Conservation (phyloP, 2,113 vertebrate genomes). For the Nanorana parkeri region DNA sequence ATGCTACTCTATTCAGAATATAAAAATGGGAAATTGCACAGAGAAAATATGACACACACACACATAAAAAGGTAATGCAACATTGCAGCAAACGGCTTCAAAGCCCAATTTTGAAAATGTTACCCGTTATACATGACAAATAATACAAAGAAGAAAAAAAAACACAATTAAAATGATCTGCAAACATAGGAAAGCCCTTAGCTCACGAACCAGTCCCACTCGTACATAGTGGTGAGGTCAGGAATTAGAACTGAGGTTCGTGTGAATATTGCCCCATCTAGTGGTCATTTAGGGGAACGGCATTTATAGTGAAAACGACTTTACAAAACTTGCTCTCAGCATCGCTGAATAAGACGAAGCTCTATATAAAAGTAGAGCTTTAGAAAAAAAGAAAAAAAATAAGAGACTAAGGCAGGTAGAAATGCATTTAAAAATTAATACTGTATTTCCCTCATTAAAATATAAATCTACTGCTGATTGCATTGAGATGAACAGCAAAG, state of each 20-base stretch:
- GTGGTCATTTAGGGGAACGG: not conserved
- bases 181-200: too few species aligned
- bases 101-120: not conserved
- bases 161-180: too few species aligned
- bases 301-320: not conserved
- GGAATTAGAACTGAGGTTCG: not conserved
- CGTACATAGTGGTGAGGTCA: not conserved
- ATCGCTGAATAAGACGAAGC: not conserved
- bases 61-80: not conserved
- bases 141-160: too few species aligned
- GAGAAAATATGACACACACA: not conserved
- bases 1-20: not conserved
- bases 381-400: too few species aligned
- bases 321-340: not conserved
- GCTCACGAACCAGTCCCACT: too few species aligned
- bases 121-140: constrained; percentile 21
- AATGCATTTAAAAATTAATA: constrained; percentile 10
- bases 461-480: not conserved
- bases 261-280: constrained; percentile 18
- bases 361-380: not conserved
- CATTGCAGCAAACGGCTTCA: not conserved
- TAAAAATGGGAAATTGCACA: constrained; percentile 8
- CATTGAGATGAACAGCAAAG: not conserved
- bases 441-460: not conserved
- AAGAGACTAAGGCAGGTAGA: not conserved